Evolutionary conservation across 2,113 vertebrate species (phyloP).

Genomic region (Eclectus roratus): DNA sequence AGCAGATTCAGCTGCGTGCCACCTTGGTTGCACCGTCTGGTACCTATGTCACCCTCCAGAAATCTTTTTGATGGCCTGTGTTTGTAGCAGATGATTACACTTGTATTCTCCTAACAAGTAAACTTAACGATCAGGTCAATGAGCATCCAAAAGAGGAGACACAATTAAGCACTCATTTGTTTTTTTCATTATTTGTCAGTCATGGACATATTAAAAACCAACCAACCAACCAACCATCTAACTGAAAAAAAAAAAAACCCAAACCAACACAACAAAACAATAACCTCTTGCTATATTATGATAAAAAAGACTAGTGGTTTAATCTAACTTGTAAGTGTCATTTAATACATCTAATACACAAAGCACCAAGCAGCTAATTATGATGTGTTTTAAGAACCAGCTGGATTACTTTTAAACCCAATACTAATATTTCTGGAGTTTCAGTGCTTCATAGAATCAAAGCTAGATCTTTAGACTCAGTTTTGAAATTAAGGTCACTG

Average conservation of each 20-base stretch:
- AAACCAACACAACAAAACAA: neutral
- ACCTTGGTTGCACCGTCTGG: neutral
- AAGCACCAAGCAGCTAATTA: neutral
- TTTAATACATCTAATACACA: neutral
- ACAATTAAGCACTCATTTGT: neutral
- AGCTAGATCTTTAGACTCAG: neutral
- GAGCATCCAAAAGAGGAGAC: neutral
- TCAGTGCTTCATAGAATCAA: neutral
- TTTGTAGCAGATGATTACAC: neutral
- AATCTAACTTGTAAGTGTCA: neutral
- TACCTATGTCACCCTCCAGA: neutral
- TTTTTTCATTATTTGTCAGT: neutral
- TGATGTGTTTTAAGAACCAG: neutral
- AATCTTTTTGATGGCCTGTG: neutral
- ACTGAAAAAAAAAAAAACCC: neutral
- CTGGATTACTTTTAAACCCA: neutral
- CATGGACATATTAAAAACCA: neutral
- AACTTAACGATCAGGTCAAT: neutral
- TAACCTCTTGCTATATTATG: neutral
- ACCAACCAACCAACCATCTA: neutral
- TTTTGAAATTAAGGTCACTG: neutral
- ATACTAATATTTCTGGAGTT: neutral
- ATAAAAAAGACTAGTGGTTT: neutral
- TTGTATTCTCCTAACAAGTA: neutral
- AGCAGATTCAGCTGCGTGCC: neutral